Evolutionary conservation across 2,888 invertebrate species (phyloP).

Genomic region (Saturnia japonica): DNA sequence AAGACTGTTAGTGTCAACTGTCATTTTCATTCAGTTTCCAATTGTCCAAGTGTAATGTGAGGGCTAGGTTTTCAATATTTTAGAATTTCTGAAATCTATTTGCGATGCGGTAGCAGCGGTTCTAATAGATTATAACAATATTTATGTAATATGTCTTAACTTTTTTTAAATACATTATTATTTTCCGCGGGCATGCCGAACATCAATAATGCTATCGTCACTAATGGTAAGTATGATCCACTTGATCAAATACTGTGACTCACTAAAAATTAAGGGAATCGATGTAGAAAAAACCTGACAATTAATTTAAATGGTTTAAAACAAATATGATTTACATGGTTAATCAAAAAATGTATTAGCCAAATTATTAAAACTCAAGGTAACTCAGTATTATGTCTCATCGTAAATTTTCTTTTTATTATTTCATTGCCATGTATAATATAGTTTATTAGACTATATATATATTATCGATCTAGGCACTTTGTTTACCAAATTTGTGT

Average conservation of each 20-base stretch:
- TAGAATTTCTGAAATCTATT: slow-evolving; percentile 42
- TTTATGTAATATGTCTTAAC: slow-evolving; percentile 75
- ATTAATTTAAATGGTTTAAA: background rate
- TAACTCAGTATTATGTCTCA: background rate
- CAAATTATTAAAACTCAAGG: slow-evolving; percentile 8
- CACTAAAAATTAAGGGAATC: slow-evolving; percentile 29
- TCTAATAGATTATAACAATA: slow-evolving; percentile 49
- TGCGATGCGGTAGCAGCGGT: slow-evolving; percentile 75
- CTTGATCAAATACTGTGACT: slow-evolving; percentile 55
- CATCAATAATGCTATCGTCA: slow-evolving; percentile 69
- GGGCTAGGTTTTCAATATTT: slow-evolving; percentile 47
- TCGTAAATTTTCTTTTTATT: background rate
- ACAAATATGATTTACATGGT: background rate
- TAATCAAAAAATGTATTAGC: background rate
- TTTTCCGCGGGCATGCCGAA: slow-evolving; percentile 72
- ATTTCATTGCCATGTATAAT: background rate
- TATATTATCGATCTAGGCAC: background rate
- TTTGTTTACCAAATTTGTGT: background rate
- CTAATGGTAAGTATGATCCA: slow-evolving; percentile 68
- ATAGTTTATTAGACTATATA: background rate
- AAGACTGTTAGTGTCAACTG: slow-evolving; percentile 33
- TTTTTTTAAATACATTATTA: slow-evolving; percentile 58
- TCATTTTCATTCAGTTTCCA: slow-evolving; percentile 18
- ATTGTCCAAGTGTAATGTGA: slow-evolving; percentile 69
- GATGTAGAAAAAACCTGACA: background rate